Evolutionary conservation across 1,140 invertebrate genomes (phyloP).

Genomic region (Agrilus planipennis): DNA sequence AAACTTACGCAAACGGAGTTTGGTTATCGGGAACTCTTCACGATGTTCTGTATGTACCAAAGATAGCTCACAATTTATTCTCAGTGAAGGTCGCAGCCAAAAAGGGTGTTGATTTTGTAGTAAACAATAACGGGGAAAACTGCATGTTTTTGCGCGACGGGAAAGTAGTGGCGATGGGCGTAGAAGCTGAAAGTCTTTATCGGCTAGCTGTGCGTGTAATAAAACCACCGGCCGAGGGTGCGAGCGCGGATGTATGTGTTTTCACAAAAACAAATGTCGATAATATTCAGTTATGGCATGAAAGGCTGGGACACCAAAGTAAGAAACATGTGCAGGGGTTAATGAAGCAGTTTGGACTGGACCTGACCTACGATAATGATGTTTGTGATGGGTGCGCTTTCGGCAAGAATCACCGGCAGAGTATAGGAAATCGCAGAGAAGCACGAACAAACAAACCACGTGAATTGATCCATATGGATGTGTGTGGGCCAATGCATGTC

Average conservation of each 20-base stretch:
- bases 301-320: constrained; percentile 33
- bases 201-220: constrained; percentile 9
- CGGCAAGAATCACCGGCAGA: constrained; percentile 29
- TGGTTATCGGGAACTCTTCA: constrained; percentile 20
- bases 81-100: constrained; percentile 25
- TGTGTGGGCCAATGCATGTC: constrained; percentile 17
- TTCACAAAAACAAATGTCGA: neutral
- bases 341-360: constrained; percentile 22
- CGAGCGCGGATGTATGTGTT: neutral
- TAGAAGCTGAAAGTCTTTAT: constrained; percentile 5
- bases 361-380: constrained; percentile 8
- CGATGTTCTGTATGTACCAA: constrained; percentile 31
- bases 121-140: neutral
- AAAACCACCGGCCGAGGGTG: neutral
- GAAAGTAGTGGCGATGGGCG: constrained; percentile 3
- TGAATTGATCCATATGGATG: constrained; percentile 38
- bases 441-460: constrained; percentile 16
- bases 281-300: constrained; percentile 28
- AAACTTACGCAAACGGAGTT: constrained; percentile 15
- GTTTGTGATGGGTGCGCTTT: constrained; percentile 31
- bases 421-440: constrained; percentile 22
- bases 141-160: constrained; percentile 3
- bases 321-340: constrained; percentile 26
- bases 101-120: constrained; percentile 22
- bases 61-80: constrained; percentile 31